phyloP scores from a whole-genome alignment of 2,888 invertebrate genomes.

The Herminia tarsipennalis region DNA sequence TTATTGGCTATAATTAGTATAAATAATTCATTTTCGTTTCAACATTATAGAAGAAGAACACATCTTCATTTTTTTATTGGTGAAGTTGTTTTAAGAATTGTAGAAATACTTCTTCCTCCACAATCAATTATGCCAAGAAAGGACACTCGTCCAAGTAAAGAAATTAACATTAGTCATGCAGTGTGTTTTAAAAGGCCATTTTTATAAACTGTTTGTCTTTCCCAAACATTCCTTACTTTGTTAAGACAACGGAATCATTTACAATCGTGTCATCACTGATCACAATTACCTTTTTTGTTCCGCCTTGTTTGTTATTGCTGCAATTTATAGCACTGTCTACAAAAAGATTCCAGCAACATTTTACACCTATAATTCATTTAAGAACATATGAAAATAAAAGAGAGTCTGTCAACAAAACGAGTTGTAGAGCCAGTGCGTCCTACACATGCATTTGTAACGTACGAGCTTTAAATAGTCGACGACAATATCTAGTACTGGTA shows the following conservation, averaged over 20 bases:
- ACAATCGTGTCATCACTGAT: conserved; percentile 52
- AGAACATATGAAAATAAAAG: conserved; percentile 69
- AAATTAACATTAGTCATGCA: no score
- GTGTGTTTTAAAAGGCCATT: no score
- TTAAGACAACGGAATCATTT: conserved; percentile 42
- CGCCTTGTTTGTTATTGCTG: conserved; percentile 62
- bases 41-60: no score
- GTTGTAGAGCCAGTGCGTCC: conserved; percentile 61
- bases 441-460: conserved; percentile 78
- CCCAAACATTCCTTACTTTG: conserved; percentile 13
- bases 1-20: no score
- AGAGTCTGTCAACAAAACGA: conserved; percentile 57
- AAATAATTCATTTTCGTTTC: no score
- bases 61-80: no score
- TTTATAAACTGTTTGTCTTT: conserved; percentile 9
- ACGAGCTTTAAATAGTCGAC: conserved; percentile 80
- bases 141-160: no score
- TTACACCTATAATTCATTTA: conserved; percentile 76
- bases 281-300: conserved; percentile 61
- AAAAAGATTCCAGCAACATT: conserved; percentile 70
- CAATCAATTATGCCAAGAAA: no score
- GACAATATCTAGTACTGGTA: conserved; percentile 77
- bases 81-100: no score
- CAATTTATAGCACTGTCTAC: conserved; percentile 70
- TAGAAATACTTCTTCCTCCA: no score